Conservation (phyloP, 2,888 invertebrate species). For the Netelia inedita region DNA sequence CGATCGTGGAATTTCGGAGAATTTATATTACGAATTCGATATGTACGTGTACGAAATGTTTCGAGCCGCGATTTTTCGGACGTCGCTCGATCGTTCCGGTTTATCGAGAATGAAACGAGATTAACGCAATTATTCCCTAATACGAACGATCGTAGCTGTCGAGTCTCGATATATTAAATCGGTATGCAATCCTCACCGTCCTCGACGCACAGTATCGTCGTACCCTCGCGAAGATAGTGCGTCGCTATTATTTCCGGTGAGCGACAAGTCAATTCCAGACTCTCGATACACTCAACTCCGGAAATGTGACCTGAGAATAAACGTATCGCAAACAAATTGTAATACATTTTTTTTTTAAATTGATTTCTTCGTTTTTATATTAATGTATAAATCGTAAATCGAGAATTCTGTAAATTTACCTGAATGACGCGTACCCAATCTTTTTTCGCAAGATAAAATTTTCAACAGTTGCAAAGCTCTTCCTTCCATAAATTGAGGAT, state of each 20-base stretch:
- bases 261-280: slow-evolving; percentile 67
- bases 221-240: slow-evolving; percentile 72
- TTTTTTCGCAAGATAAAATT: slow-evolving; percentile 86
- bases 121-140: background rate
- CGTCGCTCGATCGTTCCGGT: slow-evolving; percentile 10
- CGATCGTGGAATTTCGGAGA: slow-evolving; percentile 49
- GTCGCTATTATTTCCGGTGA: slow-evolving; percentile 72
- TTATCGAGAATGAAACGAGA: background rate
- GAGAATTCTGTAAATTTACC: slow-evolving; percentile 49
- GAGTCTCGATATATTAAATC: slow-evolving; percentile 71
- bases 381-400: background rate
- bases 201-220: slow-evolving; percentile 74
- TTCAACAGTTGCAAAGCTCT: slow-evolving; percentile 86
- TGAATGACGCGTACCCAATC: slow-evolving; percentile 67
- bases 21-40: slow-evolving; percentile 25
- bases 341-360: slow-evolving; percentile 4
- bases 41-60: slow-evolving; percentile 21
- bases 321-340: background rate
- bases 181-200: slow-evolving; percentile 74
- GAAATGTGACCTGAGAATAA: slow-evolving; percentile 50
- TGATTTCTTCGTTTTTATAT: background rate
- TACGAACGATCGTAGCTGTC: slow-evolving; percentile 30
- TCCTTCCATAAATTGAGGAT: slow-evolving; percentile 86
- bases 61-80: slow-evolving; percentile 24
- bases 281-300: slow-evolving; percentile 65